phyloP scores from a whole-genome alignment of 2,797 vertebrate species.

The Sebastes hubbsi region DNA sequence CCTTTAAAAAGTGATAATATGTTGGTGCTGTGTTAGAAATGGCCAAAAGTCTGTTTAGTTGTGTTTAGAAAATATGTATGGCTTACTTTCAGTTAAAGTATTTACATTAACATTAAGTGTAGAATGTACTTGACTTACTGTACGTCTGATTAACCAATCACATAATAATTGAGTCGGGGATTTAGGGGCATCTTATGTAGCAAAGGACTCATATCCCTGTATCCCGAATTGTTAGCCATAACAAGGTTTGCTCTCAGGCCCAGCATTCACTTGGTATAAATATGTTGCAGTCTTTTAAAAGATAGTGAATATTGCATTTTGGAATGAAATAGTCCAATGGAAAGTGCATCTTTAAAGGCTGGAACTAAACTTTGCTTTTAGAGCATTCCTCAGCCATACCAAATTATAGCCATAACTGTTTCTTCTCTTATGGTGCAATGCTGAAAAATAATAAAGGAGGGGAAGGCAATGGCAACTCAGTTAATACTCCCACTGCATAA shows the following conservation, averaged over 20 bases:
- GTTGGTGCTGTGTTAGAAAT: neutral
- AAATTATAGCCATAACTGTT: constrained; percentile 49
- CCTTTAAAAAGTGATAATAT: no score
- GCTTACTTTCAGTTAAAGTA: neutral
- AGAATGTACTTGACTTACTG: neutral
- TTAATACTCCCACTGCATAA: constrained; percentile 70
- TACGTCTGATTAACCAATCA: neutral
- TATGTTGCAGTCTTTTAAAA: neutral
- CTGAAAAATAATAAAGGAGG: constrained; percentile 57
- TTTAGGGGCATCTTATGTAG: neutral
- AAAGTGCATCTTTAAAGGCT: constrained; percentile 35
- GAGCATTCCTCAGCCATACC: constrained; percentile 32
- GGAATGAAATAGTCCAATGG: constrained; percentile 23
- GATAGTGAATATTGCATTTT: constrained; percentile 28
- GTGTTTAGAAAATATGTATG: neutral
- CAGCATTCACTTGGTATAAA: constrained; percentile 9
- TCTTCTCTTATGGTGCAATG: constrained; percentile 35
- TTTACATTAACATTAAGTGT: neutral
- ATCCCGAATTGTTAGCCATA: neutral
- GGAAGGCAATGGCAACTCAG: constrained; percentile 54
- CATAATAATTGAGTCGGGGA: neutral
- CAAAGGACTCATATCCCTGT: neutral
- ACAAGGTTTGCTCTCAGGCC: neutral
- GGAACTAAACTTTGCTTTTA: constrained; percentile 40
- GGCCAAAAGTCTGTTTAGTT: neutral